These are phyloP conservation scores for Calidris pygmaea DNA, from an alignment of 2,113 vertebrate species.

Conservation along the genomic window DNA sequence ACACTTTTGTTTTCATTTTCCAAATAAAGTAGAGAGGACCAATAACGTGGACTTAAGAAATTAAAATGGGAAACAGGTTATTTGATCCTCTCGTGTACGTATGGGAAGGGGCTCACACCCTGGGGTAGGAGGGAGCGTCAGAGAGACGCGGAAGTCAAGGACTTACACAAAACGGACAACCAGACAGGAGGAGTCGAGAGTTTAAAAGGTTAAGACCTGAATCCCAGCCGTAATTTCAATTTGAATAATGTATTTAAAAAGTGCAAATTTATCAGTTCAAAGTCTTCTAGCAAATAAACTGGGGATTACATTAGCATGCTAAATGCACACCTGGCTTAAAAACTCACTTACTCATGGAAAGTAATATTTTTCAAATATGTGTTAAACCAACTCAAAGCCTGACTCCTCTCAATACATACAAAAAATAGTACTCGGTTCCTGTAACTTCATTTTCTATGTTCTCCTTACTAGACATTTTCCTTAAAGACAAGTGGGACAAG, in stretches of 20 bases:
- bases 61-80: background rate
- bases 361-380: background rate
- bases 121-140: background rate
- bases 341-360: background rate
- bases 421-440: background rate
- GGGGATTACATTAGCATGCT: background rate
- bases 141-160: background rate
- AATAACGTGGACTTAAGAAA: background rate
- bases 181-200: background rate
- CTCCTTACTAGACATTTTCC: background rate
- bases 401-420: background rate
- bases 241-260: background rate
- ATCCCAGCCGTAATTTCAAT: background rate
- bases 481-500: background rate
- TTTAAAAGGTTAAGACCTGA: background rate
- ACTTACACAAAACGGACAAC: background rate
- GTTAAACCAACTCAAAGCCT: background rate
- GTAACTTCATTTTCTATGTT: background rate
- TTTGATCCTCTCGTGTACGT: background rate
- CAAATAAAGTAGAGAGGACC: background rate
- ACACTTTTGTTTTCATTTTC: background rate
- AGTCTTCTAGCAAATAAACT: background rate
- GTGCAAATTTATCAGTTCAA: background rate
- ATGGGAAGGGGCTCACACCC: background rate
- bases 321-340: background rate